Conservation (phyloP, 2,113 vertebrate genomes). For the Rallus limicola region DNA sequence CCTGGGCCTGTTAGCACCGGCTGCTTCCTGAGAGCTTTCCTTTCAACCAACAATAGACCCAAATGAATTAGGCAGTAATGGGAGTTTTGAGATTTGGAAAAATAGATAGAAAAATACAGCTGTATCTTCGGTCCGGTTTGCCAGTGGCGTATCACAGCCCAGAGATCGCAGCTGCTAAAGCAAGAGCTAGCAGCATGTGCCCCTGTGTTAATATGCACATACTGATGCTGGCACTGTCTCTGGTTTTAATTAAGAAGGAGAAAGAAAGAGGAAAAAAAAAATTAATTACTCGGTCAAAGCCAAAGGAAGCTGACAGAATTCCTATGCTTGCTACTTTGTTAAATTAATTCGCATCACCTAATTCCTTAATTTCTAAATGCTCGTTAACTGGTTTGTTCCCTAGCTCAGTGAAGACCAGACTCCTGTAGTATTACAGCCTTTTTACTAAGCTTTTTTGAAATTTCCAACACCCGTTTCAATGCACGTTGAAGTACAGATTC, state of each 20-base stretch:
- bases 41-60: neutral
- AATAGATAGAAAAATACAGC: neutral
- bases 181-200: slow-evolving; percentile 3
- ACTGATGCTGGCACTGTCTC: slow-evolving; percentile 55
- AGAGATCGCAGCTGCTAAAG: neutral
- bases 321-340: slow-evolving; percentile 58
- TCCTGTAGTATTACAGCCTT: neutral
- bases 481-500: neutral
- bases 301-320: slow-evolving; percentile 69
- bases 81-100: neutral
- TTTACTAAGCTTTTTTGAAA: neutral
- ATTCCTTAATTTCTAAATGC: slow-evolving; percentile 67
- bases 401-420: neutral
- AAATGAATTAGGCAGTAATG: neutral
- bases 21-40: neutral
- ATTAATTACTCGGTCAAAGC: slow-evolving; percentile 39
- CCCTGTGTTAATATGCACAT: slow-evolving; percentile 39
- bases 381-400: slow-evolving; percentile 43
- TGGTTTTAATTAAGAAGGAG: slow-evolving; percentile 65
- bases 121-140: neutral
- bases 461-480: neutral
- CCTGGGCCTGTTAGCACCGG: neutral
- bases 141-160: neutral
- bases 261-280: neutral
- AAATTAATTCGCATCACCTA: slow-evolving; percentile 66